Evolutionary conservation across 2,888 invertebrate genomes (phyloP), one percentile per base, ranked within the genome.

Genomic region (Steinernema carpocapsae): DNA sequence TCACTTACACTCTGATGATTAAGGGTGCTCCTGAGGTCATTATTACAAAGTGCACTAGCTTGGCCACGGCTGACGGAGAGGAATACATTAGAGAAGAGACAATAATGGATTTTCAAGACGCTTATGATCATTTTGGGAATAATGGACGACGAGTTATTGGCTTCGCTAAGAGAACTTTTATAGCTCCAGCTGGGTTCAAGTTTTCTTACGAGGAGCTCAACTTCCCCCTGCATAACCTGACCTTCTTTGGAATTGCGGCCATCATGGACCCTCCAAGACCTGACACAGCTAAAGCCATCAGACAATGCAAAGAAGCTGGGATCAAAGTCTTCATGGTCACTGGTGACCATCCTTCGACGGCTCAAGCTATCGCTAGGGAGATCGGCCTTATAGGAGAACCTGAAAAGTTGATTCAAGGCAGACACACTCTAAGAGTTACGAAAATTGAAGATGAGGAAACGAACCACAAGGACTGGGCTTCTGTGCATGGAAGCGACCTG

Each of bases 171-270:
- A 37, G 72, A 4, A 64, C 78, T 42, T 79, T 77, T 75, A 72
- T 74, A n/a, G 76, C 74, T 3, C 73, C 77, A 1, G 72, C 52
- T 4, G 74, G 76, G 14, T 59, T 72, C 24, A 71, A 46, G 26
- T 81, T 81, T 51, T 75, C 75, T 7, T 70, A 74, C 12, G 78
- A 81, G 19, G 74, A 72, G 48, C 76, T 64, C 24, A 79, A 77
- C 73, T 75, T 77, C 51, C 79, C 77, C 14, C 74, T 73, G 29
- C 51, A 45, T 10, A 75, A 76, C 10, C 73, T 79, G 42, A 76
- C 78, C 37, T 82, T 82, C 76, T 73, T 79, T 12, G 82, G 82
- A 24, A 77, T 81, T 72, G 76, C 78, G 24, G 81, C 82, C 12
- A 79, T 82, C 72, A 78, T 81, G 76, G 81, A 79, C 71, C 80